Conservation (phyloP, 1,140 invertebrate genomes). For the Zophobas atratus region DNA sequence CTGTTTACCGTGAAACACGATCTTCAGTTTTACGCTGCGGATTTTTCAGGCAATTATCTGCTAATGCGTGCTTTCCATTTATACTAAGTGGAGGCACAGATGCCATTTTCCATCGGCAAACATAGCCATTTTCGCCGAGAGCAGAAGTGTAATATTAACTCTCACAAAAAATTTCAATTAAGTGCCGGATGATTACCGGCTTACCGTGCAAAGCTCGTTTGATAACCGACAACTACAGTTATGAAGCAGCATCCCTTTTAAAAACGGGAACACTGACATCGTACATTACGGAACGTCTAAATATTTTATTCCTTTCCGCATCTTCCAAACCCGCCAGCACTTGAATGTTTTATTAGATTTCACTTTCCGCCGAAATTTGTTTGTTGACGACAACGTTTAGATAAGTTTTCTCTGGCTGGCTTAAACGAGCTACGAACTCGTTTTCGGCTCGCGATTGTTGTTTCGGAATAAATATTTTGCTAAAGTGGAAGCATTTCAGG, state of each 20-base stretch:
- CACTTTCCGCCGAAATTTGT: conserved; percentile 24
- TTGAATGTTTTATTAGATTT: conserved; percentile 10
- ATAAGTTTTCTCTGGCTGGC: not conserved
- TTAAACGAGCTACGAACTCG: not conserved
- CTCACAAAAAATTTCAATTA: conserved; percentile 15
- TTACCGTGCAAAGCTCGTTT: not conserved
- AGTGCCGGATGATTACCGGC: conserved; percentile 7
- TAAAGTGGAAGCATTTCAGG: conserved; percentile 14
- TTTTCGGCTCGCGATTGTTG: conserved; percentile 11
- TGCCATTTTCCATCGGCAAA: conserved; percentile 6
- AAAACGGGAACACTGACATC: not conserved
- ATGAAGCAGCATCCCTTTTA: not conserved
- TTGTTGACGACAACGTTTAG: conserved; percentile 24
- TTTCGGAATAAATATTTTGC: conserved; percentile 24
- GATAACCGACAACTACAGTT: not conserved
- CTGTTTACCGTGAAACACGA: not conserved
- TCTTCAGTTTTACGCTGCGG: conserved; percentile 4
- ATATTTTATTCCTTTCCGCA: not conserved
- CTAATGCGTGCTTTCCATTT: conserved; percentile 13
- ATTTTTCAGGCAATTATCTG: conserved; percentile 20
- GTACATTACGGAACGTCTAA: not conserved
- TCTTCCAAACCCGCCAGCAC: not conserved
- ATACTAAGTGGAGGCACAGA: conserved; percentile 7
- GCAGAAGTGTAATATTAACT: conserved; percentile 2
- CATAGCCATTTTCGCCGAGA: not conserved